A percentile compares a stretch with the other conserved stretches of the same genome.
Conservation (phyloP, 2,113 vertebrate species). For the Pyxicephalus adspersus region DNA sequence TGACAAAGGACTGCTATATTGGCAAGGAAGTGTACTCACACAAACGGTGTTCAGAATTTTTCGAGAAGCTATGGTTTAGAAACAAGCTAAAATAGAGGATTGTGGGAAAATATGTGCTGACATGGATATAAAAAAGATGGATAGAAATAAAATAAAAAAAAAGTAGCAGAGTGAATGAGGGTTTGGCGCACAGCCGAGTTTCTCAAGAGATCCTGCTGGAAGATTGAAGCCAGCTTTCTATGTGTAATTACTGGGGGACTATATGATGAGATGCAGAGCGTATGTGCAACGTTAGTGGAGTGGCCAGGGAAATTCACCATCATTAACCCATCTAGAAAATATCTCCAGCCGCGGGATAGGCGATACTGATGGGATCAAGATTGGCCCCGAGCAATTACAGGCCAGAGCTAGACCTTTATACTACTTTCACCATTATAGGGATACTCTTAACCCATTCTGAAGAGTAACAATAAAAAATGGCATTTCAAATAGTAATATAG, state of each 20-base stretch:
- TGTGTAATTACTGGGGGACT: constrained; percentile 52
- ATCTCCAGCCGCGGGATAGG: constrained; percentile 6
- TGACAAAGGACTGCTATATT: too few relatives aligned
- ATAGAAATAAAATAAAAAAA: neutral
- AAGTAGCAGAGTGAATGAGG: neutral
- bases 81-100: neutral
- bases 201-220: constrained; percentile 31
- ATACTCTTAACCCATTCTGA: constrained; percentile 28
- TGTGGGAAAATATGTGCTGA: neutral
- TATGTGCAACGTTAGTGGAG: constrained; percentile 38
- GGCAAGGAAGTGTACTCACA: too few relatives aligned
- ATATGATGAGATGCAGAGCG: constrained; percentile 50
- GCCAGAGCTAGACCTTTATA: neutral
- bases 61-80: neutral
- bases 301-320: constrained; percentile 54
- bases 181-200: neutral
- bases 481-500: constrained; percentile 1
- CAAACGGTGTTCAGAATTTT: too few relatives aligned
- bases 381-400: constrained; percentile 48
- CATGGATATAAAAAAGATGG: neutral
- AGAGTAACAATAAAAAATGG: neutral
- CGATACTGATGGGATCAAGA: constrained; percentile 25
- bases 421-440: constrained; percentile 5
- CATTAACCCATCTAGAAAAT: constrained; percentile 47
- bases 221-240: constrained; percentile 46